Base-by-base conservation (phyloP, 1,140 invertebrate species). In the Drosophila persimilis region DNA sequence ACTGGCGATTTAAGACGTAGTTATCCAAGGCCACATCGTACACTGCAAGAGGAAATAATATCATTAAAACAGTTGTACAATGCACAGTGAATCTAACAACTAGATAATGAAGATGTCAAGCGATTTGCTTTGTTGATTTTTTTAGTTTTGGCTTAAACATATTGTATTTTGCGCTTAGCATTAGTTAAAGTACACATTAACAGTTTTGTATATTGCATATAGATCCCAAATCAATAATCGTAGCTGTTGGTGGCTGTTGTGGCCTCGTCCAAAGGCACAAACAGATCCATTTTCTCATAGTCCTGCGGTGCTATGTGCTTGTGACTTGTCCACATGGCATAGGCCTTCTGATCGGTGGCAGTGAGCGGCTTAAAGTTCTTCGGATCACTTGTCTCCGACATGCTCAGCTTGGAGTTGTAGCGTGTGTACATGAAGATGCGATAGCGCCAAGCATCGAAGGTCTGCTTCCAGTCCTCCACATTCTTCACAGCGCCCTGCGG, bases 241-340 rank as follows among this genome's bases (percentile, higher is more conserved):
- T 86, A 90, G 43, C 71, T 89, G 3, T 78, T 65, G 2, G 81
- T 84, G 13, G 85, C 74, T 13, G 84, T 73, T 35, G 83, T 85
- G 26, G 75, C 54, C 57, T 86, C 89, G 51, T 90, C 89, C 26
- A 89, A 45, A 15, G 76, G 79, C 56, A 64, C 65, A 71, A 90
- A 90, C 79, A 89, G 86, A 44, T 90, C 84, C 78, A 89, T 80
- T 70, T 90, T 90, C 6, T 90, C 89, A 39, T 77, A 90, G 39
- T 90, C 89, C 47, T 76, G 84, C 46, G 89, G 80, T 15, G 70
- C 63, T 55, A 88, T 86, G 44, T 79, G 79, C 59, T 90, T 90
- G 65, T 90, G 85, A 60, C 89, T 90, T 15, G 89, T 90, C 89
- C 89, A 90, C 89, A 90, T 90, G 45, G 89, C 79, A 43, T 90